A percentile compares a stretch with the other conserved stretches of the same genome.
Evolutionary conservation across 2,797 vertebrate species (phyloP).

Genomic region (Malacoraja senta): DNA sequence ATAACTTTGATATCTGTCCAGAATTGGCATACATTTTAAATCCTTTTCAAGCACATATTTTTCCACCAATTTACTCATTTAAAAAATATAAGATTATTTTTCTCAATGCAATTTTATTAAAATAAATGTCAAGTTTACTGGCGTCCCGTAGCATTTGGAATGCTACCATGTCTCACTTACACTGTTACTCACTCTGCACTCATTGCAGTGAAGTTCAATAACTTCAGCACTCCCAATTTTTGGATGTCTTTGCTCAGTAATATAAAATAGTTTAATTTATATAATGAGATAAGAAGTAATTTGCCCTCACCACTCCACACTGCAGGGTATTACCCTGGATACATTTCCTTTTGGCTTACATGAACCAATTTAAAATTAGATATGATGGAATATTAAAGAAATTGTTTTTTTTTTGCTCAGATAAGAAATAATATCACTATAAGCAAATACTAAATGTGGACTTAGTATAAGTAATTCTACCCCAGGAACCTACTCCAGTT

Average conservation of each 20-base stretch:
- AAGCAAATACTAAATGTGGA: constrained; percentile 2
- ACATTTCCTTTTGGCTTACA: background rate
- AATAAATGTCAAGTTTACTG: background rate
- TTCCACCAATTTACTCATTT: background rate
- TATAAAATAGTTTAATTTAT: background rate
- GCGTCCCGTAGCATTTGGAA: background rate
- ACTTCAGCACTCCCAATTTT: background rate
- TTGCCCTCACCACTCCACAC: background rate
- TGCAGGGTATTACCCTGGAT: too few relatives aligned
- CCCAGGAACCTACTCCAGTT: background rate
- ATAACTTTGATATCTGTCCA: background rate
- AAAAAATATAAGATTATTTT: background rate
- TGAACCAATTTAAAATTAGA: background rate
- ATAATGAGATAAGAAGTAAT: background rate
- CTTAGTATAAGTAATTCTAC: background rate
- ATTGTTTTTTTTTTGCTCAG: background rate
- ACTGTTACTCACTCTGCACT: constrained; percentile 17
- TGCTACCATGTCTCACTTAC: background rate
- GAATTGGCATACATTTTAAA: background rate
- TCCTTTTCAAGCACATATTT: background rate
- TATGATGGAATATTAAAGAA: background rate
- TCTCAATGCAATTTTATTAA: background rate
- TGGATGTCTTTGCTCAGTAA: background rate
- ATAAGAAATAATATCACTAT: background rate
- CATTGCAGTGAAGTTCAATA: background rate